These are phyloP conservation scores for Eupleurogrammus muticus DNA, from an alignment of 2,797 vertebrate species.

Conservation along the genomic window DNA sequence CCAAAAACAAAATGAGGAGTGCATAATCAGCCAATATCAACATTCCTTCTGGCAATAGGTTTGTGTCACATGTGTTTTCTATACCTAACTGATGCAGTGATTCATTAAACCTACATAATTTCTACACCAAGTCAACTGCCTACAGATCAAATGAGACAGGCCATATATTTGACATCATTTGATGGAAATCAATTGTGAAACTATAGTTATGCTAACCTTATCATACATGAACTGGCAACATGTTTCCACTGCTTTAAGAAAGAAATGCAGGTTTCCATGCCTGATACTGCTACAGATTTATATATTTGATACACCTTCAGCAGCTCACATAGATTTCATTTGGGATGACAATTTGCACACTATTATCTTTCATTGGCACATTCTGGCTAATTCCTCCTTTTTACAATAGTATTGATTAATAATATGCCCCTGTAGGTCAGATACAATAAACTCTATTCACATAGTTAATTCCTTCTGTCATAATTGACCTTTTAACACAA, in stretches of 20 bases:
- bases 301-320: background rate
- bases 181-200: background rate
- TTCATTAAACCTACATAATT: background rate
- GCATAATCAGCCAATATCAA: background rate
- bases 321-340: background rate
- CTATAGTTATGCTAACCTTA: background rate
- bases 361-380: constrained; percentile 3
- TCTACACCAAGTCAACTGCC: background rate
- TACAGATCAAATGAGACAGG: background rate
- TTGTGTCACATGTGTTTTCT: background rate
- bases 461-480: constrained; percentile 9
- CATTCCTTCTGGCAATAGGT: no score
- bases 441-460: constrained; percentile 23
- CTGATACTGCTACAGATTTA: background rate
- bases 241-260: background rate
- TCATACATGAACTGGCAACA: no score
- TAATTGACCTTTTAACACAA: constrained; percentile 37
- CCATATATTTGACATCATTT: background rate
- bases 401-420: constrained; percentile 32
- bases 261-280: background rate
- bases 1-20: background rate
- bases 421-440: constrained; percentile 8
- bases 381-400: constrained; percentile 19
- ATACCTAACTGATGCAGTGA: background rate
- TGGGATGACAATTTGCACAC: background rate